These are phyloP conservation scores for Myripristis murdjan DNA, from an alignment of 2,797 vertebrate genomes.

Conservation along the genomic window DNA sequence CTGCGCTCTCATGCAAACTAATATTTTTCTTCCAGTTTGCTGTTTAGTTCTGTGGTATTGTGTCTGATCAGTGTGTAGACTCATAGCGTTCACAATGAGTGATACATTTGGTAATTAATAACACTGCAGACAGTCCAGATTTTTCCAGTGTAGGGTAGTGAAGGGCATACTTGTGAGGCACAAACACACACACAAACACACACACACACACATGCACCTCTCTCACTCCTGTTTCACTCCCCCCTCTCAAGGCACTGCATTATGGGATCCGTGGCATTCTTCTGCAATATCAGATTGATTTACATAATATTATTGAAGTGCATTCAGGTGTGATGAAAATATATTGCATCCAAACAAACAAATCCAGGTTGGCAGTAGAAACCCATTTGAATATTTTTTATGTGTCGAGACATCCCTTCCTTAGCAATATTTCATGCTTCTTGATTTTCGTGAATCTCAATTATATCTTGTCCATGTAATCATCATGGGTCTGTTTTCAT, in stretches of 20 bases:
- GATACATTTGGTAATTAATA: constrained; percentile 49
- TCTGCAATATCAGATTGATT: constrained; percentile 12
- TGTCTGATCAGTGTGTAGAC: constrained; percentile 16
- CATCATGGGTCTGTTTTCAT: neutral
- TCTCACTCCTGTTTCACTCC: neutral
- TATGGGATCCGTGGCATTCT: neutral
- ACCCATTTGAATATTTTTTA: constrained; percentile 13
- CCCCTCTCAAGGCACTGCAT: neutral
- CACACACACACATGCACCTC: neutral
- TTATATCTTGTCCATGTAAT: neutral
- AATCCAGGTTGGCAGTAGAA: constrained; percentile 13
- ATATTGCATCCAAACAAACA: constrained; percentile 14
- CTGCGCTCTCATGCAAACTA: constrained; percentile 45
- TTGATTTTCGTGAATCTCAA: constrained; percentile 17
- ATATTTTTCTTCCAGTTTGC: constrained; percentile 38
- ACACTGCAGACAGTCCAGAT: constrained; percentile 13
- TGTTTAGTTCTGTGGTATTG: constrained; percentile 30
- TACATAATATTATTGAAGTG: constrained; percentile 6
- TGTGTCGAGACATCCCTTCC: neutral
- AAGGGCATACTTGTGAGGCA: neutral
- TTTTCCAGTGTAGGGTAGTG: neutral
- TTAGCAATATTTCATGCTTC: constrained; percentile 8
- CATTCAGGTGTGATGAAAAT: constrained; percentile 2
- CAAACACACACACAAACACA: neutral
- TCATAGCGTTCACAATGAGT: constrained; percentile 18